Evolutionary conservation across 2,113 vertebrate genomes (phyloP).

Genomic region (Calyptommatus sinebrachiatus): DNA sequence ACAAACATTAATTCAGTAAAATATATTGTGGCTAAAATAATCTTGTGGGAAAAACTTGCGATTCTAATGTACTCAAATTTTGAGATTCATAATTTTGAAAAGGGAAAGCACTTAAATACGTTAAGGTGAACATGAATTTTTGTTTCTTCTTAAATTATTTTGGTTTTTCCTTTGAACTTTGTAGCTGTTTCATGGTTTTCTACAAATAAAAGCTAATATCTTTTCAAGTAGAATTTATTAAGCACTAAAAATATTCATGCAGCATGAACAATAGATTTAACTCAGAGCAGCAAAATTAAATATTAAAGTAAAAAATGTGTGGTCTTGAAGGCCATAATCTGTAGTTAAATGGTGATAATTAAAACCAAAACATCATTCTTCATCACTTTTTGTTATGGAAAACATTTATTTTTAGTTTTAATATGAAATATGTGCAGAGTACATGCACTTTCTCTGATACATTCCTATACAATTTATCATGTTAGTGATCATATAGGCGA

Average conservation of each 20-base stretch:
- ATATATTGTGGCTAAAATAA: not conserved
- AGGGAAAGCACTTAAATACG: not conserved
- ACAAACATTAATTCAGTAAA: not conserved
- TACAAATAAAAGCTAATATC: not conserved
- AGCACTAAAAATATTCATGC: constrained; percentile 24
- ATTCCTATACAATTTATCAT: not conserved
- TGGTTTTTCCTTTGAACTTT: constrained; percentile 11
- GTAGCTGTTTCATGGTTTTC: not conserved
- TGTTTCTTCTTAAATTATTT: constrained; percentile 10
- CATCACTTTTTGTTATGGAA: constrained; percentile 4
- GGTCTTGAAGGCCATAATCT: not conserved
- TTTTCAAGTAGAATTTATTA: not conserved
- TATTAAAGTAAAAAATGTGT: constrained; percentile 14
- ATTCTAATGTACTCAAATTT: not conserved
- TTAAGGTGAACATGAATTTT: constrained; percentile 16
- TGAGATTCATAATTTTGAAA: not conserved
- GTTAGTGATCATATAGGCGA: not conserved
- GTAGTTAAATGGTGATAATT: constrained; percentile 2
- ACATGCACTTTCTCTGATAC: not conserved
- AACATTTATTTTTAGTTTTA: not conserved
- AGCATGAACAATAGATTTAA: constrained; percentile 6
- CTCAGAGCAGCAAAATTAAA: constrained; percentile 31
- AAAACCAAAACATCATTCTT: constrained; percentile 5
- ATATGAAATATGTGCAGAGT: not conserved
- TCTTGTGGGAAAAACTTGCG: not conserved